phyloP scores from a whole-genome alignment of 2,888 invertebrate species.

The Caenorhabditis zanzibari region DNA sequence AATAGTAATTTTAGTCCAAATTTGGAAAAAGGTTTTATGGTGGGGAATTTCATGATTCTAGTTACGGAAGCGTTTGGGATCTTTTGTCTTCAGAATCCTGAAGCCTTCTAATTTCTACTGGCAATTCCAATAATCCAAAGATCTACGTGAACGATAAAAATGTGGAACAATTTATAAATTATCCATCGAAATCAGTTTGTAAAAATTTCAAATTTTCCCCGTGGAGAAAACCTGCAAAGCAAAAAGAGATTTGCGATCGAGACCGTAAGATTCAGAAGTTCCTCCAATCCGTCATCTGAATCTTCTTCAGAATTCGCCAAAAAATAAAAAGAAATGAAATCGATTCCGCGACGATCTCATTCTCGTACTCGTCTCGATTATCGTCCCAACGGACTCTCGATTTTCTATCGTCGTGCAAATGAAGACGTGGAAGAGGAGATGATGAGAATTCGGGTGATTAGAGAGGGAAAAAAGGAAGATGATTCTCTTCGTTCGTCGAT shows the following conservation, averaged over 20 bases:
- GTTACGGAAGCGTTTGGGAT: too few species aligned
- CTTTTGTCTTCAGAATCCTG: neutral
- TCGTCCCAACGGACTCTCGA: neutral
- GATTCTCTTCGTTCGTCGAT: slow-evolving; percentile 24
- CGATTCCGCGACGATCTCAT: slow-evolving; percentile 8
- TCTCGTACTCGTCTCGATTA: slow-evolving; percentile 31
- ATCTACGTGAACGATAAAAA: neutral
- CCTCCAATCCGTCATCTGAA: neutral
- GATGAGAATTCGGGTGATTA: slow-evolving; percentile 23
- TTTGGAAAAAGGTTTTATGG: too few species aligned
- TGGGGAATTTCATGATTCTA: too few species aligned
- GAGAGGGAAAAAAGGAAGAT: neutral
- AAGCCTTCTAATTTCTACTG: neutral
- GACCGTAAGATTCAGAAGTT: slow-evolving; percentile 1
- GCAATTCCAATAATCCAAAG: neutral
- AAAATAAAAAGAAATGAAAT: slow-evolving; percentile 10
- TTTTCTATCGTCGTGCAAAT: slow-evolving; percentile 21
- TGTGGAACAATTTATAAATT: neutral
- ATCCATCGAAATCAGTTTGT: neutral
- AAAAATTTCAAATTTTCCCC: neutral
- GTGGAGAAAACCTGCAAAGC: slow-evolving; percentile 1
- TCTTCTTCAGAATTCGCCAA: slow-evolving; percentile 1
- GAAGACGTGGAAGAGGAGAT: slow-evolving; percentile 24
- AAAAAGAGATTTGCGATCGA: slow-evolving; percentile 13
- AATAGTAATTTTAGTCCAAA: too few species aligned